These are phyloP conservation scores for Puntigrus tetrazona DNA, from an alignment of 2,113 vertebrate genomes.

Conservation along the genomic window DNA sequence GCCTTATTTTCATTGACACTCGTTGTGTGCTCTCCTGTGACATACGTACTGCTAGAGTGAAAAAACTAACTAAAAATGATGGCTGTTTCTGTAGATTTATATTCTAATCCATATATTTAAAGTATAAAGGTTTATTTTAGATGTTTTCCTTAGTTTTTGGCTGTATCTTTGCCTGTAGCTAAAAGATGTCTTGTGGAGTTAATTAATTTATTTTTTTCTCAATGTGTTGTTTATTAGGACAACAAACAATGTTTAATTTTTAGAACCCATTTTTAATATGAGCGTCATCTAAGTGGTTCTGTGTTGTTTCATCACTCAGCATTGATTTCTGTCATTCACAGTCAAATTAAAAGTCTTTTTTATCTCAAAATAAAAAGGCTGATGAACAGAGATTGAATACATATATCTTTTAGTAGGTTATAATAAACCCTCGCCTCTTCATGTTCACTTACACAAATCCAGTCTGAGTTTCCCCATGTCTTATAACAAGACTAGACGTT, in stretches of 20 bases:
- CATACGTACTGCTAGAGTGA: too few species aligned
- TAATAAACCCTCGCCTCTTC: background rate
- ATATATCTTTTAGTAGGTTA: background rate
- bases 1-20: too few species aligned
- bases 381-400: background rate
- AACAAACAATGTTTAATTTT: background rate
- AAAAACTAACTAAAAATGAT: too few species aligned
- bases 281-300: background rate
- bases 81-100: too few species aligned
- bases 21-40: too few species aligned
- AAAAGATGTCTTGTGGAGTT: too few species aligned
- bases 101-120: too few species aligned
- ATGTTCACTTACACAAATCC: background rate
- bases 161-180: too few species aligned
- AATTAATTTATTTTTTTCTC: too few species aligned
- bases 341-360: background rate
- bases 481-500: background rate
- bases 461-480: background rate
- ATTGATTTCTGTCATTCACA: background rate
- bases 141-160: too few species aligned
- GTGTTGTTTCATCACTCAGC: background rate
- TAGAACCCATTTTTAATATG: background rate
- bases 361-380: background rate
- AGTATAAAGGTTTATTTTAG: too few species aligned
- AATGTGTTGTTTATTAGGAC: too few species aligned